Evolutionary conservation across 1,140 invertebrate genomes (phyloP).

Genomic region (Trypoxylus dichotomus): DNA sequence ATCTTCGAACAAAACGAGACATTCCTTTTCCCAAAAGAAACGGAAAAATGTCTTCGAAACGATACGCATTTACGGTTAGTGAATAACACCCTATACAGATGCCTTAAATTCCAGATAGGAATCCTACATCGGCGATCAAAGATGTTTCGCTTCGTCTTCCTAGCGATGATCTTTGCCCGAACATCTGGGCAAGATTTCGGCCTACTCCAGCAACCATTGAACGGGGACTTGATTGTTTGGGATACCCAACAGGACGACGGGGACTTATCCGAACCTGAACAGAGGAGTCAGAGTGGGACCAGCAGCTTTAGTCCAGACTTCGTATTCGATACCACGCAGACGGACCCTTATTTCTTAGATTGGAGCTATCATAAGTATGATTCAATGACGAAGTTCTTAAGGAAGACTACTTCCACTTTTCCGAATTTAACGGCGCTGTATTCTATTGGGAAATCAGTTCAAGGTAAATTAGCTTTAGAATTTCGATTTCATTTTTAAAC

Average conservation of each 20-base stretch:
- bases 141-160: neutral
- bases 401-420: conserved; percentile 75
- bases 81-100: too few species aligned
- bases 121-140: neutral
- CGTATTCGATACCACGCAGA: neutral
- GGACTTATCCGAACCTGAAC: neutral
- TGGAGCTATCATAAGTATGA: conserved; percentile 91
- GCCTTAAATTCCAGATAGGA: neutral
- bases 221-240: neutral
- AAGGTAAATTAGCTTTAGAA: too few species aligned
- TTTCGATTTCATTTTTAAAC: too few species aligned
- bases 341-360: conserved; percentile 57
- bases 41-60: too few species aligned
- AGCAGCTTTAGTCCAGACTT: neutral
- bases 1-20: too few species aligned
- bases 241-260: neutral
- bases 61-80: too few species aligned
- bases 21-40: too few species aligned
- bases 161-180: neutral
- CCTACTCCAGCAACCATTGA: neutral
- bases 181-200: neutral
- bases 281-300: neutral
- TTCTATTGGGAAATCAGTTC: conserved; percentile 90
- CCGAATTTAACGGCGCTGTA: conserved; percentile 86
- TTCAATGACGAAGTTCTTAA: conserved; percentile 80